Evolutionary conservation across 2,113 vertebrate genomes (phyloP).

Genomic region (Hyperopisus bebe): DNA sequence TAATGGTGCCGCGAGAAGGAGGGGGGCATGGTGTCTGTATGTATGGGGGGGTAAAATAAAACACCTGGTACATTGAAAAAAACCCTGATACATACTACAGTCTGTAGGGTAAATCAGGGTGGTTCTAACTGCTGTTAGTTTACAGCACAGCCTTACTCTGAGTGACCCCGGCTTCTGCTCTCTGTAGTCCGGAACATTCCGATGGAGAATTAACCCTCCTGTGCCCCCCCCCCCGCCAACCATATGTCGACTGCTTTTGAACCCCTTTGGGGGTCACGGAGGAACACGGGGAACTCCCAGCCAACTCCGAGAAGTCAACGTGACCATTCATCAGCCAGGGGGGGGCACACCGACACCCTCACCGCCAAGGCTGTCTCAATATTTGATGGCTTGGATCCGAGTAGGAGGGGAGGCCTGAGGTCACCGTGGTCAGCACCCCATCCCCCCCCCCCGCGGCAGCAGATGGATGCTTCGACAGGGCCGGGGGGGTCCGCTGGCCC

Average conservation of each 20-base stretch:
- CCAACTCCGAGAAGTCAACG: slow-evolving; percentile 25
- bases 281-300: background rate
- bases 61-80: background rate
- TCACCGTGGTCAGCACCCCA: background rate
- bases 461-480: slow-evolving; percentile 38
- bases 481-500: slow-evolving; percentile 27
- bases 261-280: background rate
- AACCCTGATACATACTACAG: background rate
- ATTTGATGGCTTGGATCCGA: slow-evolving; percentile 29
- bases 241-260: background rate
- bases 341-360: background rate
- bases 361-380: background rate
- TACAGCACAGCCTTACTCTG: background rate
- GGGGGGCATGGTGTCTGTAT: background rate
- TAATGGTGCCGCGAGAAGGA: background rate
- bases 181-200: background rate
- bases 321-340: slow-evolving; percentile 1
- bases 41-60: background rate
- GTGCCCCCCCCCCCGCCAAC: background rate
- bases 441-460: background rate
- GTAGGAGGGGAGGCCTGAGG: slow-evolving; percentile 26
- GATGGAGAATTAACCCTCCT: background rate
- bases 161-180: background rate
- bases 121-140: background rate
- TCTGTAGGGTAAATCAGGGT: background rate